Evolutionary conservation across 2,888 invertebrate genomes (phyloP).

Genomic region (Ptilodon capucinus): DNA sequence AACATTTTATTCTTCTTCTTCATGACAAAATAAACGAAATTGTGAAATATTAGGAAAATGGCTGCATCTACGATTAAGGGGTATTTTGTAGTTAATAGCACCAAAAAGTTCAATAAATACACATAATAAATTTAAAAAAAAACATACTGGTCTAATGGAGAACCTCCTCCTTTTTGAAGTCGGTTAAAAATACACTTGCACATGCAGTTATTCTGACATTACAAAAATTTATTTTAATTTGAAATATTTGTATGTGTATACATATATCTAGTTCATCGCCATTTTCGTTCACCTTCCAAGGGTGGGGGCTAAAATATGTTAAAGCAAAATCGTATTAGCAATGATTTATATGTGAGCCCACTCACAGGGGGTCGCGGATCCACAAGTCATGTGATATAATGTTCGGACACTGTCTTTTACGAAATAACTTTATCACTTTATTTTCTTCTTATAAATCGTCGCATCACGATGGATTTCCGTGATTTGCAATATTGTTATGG

Average conservation of each 20-base stretch:
- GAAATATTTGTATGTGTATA: too few species aligned
- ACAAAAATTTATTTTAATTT: neutral
- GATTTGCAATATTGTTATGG: constrained; percentile 10
- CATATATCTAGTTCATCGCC: neutral
- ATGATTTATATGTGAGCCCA: constrained; percentile 73
- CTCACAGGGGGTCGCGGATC: constrained; percentile 53
- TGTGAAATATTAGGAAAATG: too few species aligned
- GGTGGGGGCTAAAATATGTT: constrained; percentile 61
- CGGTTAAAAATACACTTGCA: too few species aligned
- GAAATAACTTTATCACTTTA: constrained; percentile 5
- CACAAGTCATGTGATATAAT: constrained; percentile 76
- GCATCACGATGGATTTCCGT: constrained; percentile 11
- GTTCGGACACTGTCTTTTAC: constrained; percentile 56
- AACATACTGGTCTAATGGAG: too few species aligned
- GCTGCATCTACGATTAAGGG: too few species aligned
- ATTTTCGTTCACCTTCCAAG: constrained; percentile 10
- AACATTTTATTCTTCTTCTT: too few species aligned
- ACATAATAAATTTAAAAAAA: too few species aligned
- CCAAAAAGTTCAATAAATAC: too few species aligned
- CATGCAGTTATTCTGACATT: neutral
- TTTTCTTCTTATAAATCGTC: constrained; percentile 7
- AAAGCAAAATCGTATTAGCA: constrained; percentile 70
- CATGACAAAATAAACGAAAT: too few species aligned
- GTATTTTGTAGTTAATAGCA: too few species aligned
- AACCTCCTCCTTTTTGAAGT: too few species aligned